Evolutionary conservation across 2,888 invertebrate genomes (phyloP).

Genomic region (Rhabditoides inermis): DNA sequence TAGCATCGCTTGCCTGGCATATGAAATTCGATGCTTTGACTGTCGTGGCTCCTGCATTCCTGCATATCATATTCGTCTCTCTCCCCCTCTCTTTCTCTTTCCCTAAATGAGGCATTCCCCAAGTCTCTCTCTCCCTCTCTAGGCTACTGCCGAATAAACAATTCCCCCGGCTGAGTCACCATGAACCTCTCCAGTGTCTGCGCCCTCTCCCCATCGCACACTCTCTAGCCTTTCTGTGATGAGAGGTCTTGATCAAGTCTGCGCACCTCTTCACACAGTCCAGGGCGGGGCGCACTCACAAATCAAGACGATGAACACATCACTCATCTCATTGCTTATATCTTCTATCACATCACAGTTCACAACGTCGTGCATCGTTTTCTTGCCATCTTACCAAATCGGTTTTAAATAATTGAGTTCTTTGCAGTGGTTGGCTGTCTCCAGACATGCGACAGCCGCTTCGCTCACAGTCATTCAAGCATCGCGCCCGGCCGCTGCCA

Average conservation of each 20-base stretch:
- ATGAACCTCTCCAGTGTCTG: neutral
- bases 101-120: slow-evolving; percentile 6
- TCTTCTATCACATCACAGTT: no score
- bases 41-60: neutral
- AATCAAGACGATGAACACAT: no score
- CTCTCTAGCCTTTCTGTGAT: slow-evolving; percentile 4
- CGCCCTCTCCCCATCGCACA: neutral
- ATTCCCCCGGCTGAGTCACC: neutral
- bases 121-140: slow-evolving; percentile 5
- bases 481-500: slow-evolving; percentile 35
- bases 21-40: no score
- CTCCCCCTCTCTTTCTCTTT: slow-evolving; percentile 1
- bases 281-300: no score
- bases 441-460: slow-evolving; percentile 26
- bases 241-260: no score
- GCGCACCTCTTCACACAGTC: no score
- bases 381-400: neutral
- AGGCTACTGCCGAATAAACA: neutral
- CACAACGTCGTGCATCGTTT: neutral
- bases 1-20: no score
- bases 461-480: slow-evolving; percentile 46
- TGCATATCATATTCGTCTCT: slow-evolving; percentile 2
- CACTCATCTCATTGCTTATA: no score
- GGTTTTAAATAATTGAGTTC: neutral
- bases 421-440: neutral